Conservation (phyloP, 2,888 invertebrate genomes). For the Tenthredo distinguenda region DNA sequence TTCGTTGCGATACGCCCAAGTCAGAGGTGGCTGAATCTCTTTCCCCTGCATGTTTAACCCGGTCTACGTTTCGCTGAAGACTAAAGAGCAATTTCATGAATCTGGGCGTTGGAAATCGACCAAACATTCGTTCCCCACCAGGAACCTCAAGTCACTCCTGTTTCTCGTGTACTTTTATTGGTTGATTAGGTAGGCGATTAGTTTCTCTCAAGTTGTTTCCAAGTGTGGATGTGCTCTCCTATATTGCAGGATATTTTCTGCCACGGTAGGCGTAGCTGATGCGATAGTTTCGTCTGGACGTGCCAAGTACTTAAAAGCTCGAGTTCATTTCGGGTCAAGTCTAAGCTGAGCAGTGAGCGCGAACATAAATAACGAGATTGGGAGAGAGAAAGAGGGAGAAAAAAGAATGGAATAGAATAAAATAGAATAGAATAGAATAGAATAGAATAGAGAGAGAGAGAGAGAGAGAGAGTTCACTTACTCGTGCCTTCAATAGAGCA, state of each 20-base stretch:
- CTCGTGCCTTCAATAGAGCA: background rate
- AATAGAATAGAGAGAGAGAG: background rate
- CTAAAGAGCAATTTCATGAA: background rate
- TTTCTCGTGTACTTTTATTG: background rate
- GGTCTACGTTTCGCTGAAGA: background rate
- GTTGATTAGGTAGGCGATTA: background rate
- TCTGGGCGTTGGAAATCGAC: constrained; percentile 40
- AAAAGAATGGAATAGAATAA: background rate
- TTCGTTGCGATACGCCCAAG: constrained; percentile 67
- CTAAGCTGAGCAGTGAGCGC: background rate
- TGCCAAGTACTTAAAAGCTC: constrained; percentile 23
- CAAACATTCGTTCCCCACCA: constrained; percentile 36
- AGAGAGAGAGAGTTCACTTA: background rate
- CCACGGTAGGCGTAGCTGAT: background rate
- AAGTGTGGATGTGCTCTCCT: background rate
- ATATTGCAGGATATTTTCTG: background rate
- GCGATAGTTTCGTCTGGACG: background rate
- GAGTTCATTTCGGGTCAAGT: constrained; percentile 27
- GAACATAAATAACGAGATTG: background rate
- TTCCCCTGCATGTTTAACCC: constrained; percentile 58
- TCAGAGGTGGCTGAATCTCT: constrained; percentile 59
- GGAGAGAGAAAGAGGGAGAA: background rate
- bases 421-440: background rate
- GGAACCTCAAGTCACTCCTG: background rate
- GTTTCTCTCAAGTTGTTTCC: background rate